These are phyloP conservation scores for Brachionus sp. DNA, from an alignment of 1,140 invertebrate species.

Conservation along the genomic window DNA sequence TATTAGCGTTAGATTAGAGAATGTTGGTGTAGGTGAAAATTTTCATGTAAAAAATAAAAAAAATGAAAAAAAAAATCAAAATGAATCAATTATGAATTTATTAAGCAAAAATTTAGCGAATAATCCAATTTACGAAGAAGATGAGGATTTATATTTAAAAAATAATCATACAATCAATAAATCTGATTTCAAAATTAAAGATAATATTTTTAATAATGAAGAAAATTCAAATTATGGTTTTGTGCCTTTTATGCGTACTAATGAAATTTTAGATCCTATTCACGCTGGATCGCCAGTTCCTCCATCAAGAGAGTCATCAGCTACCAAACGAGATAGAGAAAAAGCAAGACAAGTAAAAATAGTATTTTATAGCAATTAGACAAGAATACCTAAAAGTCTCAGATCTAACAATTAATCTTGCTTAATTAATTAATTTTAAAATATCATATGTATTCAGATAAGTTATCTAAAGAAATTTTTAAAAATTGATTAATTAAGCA, in stretches of 20 bases:
- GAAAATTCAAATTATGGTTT: slow-evolving; percentile 49
- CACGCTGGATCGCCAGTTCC: slow-evolving; percentile 53
- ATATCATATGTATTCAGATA: too few relatives aligned
- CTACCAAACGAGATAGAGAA: slow-evolving; percentile 47
- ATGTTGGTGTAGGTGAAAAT: neutral
- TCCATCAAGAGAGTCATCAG: slow-evolving; percentile 55
- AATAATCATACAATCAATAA: neutral
- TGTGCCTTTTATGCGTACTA: slow-evolving; percentile 56
- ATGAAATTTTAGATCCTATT: slow-evolving; percentile 55
- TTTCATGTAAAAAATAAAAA: too few relatives aligned
- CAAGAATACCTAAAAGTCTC: too few relatives aligned
- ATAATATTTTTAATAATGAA: neutral
- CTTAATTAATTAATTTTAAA: too few relatives aligned
- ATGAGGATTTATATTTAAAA: slow-evolving; percentile 25
- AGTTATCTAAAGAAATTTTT: too few relatives aligned
- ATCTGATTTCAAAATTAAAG: neutral
- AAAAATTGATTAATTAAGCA: too few relatives aligned
- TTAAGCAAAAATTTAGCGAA: slow-evolving; percentile 5
- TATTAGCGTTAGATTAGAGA: neutral
- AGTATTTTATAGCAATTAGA: too few relatives aligned
- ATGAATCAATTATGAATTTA: slow-evolving; percentile 24
- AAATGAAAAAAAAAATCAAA: neutral
- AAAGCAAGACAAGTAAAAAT: slow-evolving; percentile 51
- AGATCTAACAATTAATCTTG: too few relatives aligned
- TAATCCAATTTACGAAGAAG: slow-evolving; percentile 37